Base-by-base conservation (phyloP, 2,113 vertebrate genomes). In the Brachypodius melanocephalos region DNA sequence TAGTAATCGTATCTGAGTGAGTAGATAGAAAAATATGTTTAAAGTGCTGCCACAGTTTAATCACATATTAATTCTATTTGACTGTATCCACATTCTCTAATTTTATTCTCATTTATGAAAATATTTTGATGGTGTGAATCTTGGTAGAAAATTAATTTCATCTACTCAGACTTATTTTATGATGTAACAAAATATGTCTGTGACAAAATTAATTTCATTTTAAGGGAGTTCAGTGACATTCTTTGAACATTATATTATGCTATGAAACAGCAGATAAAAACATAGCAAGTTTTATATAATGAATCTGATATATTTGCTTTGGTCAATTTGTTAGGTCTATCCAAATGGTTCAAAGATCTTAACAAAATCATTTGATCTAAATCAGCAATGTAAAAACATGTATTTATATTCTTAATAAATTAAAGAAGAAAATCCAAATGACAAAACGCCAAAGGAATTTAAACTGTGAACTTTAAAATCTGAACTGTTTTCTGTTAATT, bases 61-160 rank as follows among this genome's bases (percentile, higher is more conserved):
- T 77, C 14, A 65, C 0, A 8, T 38, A 63, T 26, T 81, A 61
- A 83, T 85, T 93, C 7, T 52, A 10, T 81, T 75, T 95, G 49
- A 65, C 28, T 62, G 17, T 68, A 76, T 68, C 45, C 6, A 51
- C 20, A 54, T 4, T 51, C 69, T 31, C 19, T 55, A 79, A 57
- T 84, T 83, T 86, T 80, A 73, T 91, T 89, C 24, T 61, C 19
- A 69, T 48, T 58, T 76, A 80, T 5, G 11, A 89, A 93, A 84
- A 76, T 36, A 84, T 80, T 76, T 93, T 65, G 28, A 34, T 48
- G 22, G 8, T 28, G 14, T 65, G 40, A 76, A 51, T 68, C 26
- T 68, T 34, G 12, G 25, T 54, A 89, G 28, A 91, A 95, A 89
- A 89, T 52, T 72, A 73, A 40, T 75, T 79, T 82, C 9, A 75